Base-by-base conservation (phyloP, 2,113 vertebrate species). In the Ameiurus melas region DNA sequence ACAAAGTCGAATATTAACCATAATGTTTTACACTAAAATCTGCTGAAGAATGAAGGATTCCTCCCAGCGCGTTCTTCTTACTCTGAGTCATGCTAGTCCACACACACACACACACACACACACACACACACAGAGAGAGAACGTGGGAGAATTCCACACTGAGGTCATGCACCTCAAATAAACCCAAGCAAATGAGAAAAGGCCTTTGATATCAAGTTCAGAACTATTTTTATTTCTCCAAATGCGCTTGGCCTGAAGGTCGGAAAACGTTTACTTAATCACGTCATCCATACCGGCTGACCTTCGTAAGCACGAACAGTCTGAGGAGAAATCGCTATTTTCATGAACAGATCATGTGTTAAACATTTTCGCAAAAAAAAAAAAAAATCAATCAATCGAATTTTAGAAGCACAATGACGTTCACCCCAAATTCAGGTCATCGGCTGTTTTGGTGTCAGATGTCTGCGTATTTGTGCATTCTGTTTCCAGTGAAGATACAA, bases 171-270 rank as follows among this genome's bases (percentile, higher is more conserved):
- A 81, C 81, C 27, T 39, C 81, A 55, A 27, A 84, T 73, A 84
- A 88, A 62, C 71, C 81, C 57, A 86, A 84, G 81, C 85, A 89
- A 89, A 89, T 86, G 83, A 83, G 43, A 89, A 70, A 77, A 53
- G 70, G 83, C 51, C 73, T 58, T 68, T 79, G 73, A 88, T 85
- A 85, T 57, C 58, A 19, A 78, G 25, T 79, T 78, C 83, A 79
- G 27, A 58, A 78, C 58, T 57, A 57, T 88, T 86, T 83, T 30
- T 64, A 14, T 81, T 70, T 60, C 47, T 60, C 7, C 66, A 64
- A 66, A 57, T 2, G 2, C 25, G 19, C 73, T 27, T 27, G 84
- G 62, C 66, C 64, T 84, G 71, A 84, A 85, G 87, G 87, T 89
- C 55, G 27, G 3, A 25, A 64, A 57, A 87, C 14, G 43, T 57